Conservation (phyloP, 2,888 invertebrate species). For the Agonum fuliginosum region DNA sequence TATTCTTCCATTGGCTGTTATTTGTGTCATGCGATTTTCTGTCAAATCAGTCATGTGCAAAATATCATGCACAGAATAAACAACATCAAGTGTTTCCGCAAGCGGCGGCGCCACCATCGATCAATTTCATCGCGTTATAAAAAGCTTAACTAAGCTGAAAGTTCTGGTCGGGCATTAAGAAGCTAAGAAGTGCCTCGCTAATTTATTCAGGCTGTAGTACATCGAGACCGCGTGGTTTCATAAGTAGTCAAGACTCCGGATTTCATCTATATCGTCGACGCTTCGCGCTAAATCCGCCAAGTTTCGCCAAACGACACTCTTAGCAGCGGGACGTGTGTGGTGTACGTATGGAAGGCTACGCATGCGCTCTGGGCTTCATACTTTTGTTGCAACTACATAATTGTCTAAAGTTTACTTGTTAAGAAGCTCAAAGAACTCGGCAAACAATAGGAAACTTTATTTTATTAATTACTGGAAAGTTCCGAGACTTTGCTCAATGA, state of each 20-base stretch:
- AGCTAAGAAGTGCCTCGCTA: constrained; percentile 24
- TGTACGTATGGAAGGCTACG: constrained; percentile 27
- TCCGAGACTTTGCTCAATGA: not conserved
- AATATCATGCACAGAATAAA: too few species aligned
- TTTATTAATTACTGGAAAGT: constrained; percentile 33
- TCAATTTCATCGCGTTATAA: not conserved
- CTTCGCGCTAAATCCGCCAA: constrained; percentile 27
- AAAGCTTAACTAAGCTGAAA: not conserved
- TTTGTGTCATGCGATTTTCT: too few species aligned
- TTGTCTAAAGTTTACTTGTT: constrained; percentile 48
- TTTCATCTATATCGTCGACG: constrained; percentile 39
- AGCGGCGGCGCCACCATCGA: constrained; percentile 5
- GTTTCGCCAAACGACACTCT: constrained; percentile 48
- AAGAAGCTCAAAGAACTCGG: constrained; percentile 39
- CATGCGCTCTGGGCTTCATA: not conserved
- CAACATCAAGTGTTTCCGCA: too few species aligned
- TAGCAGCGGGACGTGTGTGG: constrained; percentile 44
- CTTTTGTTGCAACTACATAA: constrained; percentile 46
- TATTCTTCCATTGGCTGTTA: too few species aligned
- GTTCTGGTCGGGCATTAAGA: not conserved
- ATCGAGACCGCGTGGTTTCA: constrained; percentile 12
- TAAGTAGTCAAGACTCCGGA: constrained; percentile 41
- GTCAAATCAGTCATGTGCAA: too few species aligned
- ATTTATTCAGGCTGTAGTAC: constrained; percentile 35
- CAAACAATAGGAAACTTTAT: constrained; percentile 21